Conservation (phyloP, 2,888 invertebrate genomes). For the Andricus curvator region DNA sequence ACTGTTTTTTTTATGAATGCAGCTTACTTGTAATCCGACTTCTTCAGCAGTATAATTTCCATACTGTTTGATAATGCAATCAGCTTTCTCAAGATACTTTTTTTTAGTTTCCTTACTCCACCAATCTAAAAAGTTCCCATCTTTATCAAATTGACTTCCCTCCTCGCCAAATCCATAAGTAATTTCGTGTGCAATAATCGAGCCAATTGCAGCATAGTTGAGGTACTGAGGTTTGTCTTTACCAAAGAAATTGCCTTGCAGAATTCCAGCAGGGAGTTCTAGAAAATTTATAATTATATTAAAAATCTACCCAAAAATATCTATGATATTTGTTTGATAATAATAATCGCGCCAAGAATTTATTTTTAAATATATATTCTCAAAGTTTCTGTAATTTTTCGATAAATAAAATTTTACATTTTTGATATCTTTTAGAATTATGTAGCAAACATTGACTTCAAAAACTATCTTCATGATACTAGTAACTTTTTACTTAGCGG, state of each 20-base stretch:
- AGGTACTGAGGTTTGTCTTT: conserved; percentile 92
- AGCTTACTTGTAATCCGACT: conserved; percentile 85
- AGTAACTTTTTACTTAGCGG: too few relatives aligned
- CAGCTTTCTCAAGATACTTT: conserved; percentile 89
- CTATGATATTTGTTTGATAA: neutral
- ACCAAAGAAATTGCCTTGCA: conserved; percentile 94
- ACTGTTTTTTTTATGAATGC: conserved; percentile 51
- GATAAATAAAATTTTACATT: too few relatives aligned
- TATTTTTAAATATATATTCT: too few relatives aligned
- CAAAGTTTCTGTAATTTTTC: too few relatives aligned
- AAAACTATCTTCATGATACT: too few relatives aligned
- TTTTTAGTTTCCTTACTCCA: conserved; percentile 81
- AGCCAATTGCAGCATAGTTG: conserved; percentile 95
- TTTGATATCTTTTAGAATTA: too few relatives aligned
- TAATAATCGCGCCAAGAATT: too few relatives aligned
- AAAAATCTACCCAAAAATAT: too few relatives aligned
- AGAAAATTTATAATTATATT: conserved; percentile 47
- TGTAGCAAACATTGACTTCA: too few relatives aligned
- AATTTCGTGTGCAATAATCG: conserved; percentile 94
- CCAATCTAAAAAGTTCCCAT: conserved; percentile 76
- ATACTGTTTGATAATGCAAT: conserved; percentile 96
- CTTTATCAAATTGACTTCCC: conserved; percentile 94
- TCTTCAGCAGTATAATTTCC: conserved; percentile 91
- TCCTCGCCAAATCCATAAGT: conserved; percentile 93
- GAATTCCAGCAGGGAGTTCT: conserved; percentile 96